Percentiles rank a stretch among this genome's conserved stretches.
Conservation (phyloP, 2,113 vertebrate genomes). For the Myotis davidii region DNA sequence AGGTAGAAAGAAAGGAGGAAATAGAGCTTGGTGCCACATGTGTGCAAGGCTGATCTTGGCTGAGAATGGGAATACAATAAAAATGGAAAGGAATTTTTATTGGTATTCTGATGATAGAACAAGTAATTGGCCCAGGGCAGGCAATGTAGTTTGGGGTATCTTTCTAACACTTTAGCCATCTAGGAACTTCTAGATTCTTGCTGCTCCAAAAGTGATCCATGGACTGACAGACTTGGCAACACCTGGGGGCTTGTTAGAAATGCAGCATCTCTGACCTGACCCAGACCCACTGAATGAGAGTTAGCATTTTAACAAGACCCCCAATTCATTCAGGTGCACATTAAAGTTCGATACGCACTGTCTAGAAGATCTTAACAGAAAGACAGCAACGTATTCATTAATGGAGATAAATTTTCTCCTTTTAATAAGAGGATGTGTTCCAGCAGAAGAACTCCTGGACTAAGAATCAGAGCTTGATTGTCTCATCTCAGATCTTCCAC, state of each 20-base stretch:
- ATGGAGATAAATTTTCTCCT: background rate
- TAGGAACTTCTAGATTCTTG: background rate
- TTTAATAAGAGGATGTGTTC: background rate
- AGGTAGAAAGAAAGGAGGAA: background rate
- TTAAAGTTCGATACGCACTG: background rate
- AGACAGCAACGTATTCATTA: background rate
- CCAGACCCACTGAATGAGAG: background rate
- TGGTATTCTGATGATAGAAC: background rate
- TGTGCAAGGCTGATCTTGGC: background rate
- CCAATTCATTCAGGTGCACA: background rate
- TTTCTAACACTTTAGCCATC: background rate
- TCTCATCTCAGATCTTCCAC: background rate
- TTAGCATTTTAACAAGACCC: background rate
- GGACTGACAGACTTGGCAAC: background rate
- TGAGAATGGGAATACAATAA: background rate
- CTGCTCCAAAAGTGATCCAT: background rate
- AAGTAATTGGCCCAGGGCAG: background rate
- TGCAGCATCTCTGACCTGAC: background rate
- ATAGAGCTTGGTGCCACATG: background rate
- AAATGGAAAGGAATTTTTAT: background rate
- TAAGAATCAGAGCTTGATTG: no score
- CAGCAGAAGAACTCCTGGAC: background rate
- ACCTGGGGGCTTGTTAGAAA: background rate
- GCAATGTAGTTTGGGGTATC: background rate
- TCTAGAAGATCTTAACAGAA: background rate